Evolutionary conservation across 1,140 invertebrate species (phyloP), one percentile per base, ranked within the genome.

Genomic region (Drosophila ohnishii): DNA sequence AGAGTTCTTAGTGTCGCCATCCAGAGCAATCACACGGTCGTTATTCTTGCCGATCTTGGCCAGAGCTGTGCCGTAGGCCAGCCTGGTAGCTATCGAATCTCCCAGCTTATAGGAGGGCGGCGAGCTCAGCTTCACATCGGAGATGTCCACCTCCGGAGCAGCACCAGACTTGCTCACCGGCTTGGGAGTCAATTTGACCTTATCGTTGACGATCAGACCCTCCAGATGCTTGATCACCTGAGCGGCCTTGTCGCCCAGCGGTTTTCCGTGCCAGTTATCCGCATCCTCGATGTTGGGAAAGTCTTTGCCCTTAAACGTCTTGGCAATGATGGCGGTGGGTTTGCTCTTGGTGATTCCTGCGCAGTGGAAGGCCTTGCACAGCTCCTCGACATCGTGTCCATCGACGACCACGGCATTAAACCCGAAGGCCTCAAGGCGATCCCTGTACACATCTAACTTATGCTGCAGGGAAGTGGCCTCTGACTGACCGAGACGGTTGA

Each of bases 1-100:
- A 0, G 98, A 99, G 92, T 99, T 99, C 92, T 99, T 99, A 35
- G 98, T 99, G 91, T 99, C 99, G 53, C 96, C 98, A 92, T 99
- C 98, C 51, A 99, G 92, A 55, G 97, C 97, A 89, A 99, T 95
- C 8, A 99, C 97, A 60, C 97, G 92, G 16, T 94, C 84, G 92
- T 98, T 98, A 66, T 93, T 95, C 67, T 96, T 94, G 0, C 96
- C 98, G 62, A 97, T 93, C 93, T 99, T 99, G 19, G 96, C 95
- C 22, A 99, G 92, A 32, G 96, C 99, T 59, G 94, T 97, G 5
- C 98, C 99, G 92, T 99, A 99, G 5, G 99, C 98, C 30, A 96
- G 92, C 72, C 99, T 94, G 3, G 99, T 99, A 48, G 99, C 98
- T 32, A 99, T 94, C 84, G 94, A 90, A 71, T 97, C 95, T 2